Percentiles rank a stretch among this genome's conserved stretches.
These are phyloP conservation scores for Alviniconcha strummeri DNA, from an alignment of 2,888 invertebrate species.

Conservation along the genomic window DNA sequence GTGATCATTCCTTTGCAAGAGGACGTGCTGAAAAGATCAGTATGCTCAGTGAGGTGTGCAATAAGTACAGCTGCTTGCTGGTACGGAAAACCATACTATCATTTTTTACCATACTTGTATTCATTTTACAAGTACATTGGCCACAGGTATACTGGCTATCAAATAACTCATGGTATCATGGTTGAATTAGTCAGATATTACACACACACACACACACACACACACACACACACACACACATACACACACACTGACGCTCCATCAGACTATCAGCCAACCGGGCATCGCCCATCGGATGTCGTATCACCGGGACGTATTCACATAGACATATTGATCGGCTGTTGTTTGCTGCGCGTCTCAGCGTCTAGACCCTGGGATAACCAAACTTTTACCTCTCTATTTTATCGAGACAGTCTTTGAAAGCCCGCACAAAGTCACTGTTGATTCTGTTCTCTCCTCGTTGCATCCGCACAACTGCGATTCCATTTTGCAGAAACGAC, in stretches of 20 bases:
- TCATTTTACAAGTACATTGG: neutral
- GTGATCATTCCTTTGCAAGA: slow-evolving; percentile 56
- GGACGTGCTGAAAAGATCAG: slow-evolving; percentile 1
- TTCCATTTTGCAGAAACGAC: neutral
- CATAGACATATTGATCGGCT: too few species aligned
- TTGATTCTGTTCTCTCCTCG: slow-evolving; percentile 43
- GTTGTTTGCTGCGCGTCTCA: too few species aligned
- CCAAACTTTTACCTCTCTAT: slow-evolving; percentile 45
- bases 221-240: slow-evolving; percentile 5
- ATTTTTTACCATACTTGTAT: neutral
- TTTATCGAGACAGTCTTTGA: slow-evolving; percentile 47
- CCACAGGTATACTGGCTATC: too few species aligned
- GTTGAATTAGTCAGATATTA: neutral
- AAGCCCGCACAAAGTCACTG: slow-evolving; percentile 28
- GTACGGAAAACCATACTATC: too few species aligned
- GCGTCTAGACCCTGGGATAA: too few species aligned
- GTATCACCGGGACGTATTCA: too few species aligned
- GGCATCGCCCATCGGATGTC: too few species aligned
- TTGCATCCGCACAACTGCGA: slow-evolving; percentile 39
- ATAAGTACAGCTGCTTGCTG: too few species aligned
- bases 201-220: slow-evolving; percentile 1
- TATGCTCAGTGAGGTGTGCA: too few species aligned
- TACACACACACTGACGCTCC: neutral
- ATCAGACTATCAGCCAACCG: neutral
- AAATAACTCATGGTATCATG: neutral